Base-by-base conservation (phyloP, 2,888 invertebrate genomes). In the Linyphia triangularis region DNA sequence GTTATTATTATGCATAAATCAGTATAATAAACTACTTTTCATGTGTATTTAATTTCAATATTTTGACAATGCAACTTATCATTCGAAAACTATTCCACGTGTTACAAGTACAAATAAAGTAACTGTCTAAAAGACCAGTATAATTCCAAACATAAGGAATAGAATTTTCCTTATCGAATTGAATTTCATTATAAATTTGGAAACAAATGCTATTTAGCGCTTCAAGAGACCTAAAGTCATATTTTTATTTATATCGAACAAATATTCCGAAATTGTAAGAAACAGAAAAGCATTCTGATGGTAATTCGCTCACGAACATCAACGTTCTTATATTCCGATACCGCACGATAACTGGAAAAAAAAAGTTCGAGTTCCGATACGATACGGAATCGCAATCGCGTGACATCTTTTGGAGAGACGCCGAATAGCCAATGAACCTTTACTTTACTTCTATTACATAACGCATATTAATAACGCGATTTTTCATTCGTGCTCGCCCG, bases 391-490 rank as follows among this genome's bases (percentile, higher is more conserved):
- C 24, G 65, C 63, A 59, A 69, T 77, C 59, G 84, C 84, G 84
- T 85, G 84, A 85, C 84, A 59, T 28, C 57, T 43, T 59, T 77
- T 59, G 84, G 67, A 77, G 69, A 77, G 51, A 59, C 67, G 75
- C 65, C 77, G 84, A 85, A 85, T 85, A 85, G 33, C 65, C 75
- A 85, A 85, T 85, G 84, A 77, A 65, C 75, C 67, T 69, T 67
- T 59, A 59, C 67, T 65, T 69, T 77, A 85, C 77, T 67, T 69
- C 67, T 57, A 67, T 81, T 86, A 73, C 73, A 79, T 67, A 79
- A 79, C 57, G 79, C 81, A 73, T 79, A 86, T 86, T 86, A 86
- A 86, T 79, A 86, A 72, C 63, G 69, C 61, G 78, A 72, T 85
- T 77, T 75, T 59, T 69, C 69, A 77, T 75, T 69, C 59, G 22